Evolutionary conservation across 2,113 vertebrate genomes (phyloP), one percentile per base, ranked within the genome.

Genomic region (Sialia sialis): DNA sequence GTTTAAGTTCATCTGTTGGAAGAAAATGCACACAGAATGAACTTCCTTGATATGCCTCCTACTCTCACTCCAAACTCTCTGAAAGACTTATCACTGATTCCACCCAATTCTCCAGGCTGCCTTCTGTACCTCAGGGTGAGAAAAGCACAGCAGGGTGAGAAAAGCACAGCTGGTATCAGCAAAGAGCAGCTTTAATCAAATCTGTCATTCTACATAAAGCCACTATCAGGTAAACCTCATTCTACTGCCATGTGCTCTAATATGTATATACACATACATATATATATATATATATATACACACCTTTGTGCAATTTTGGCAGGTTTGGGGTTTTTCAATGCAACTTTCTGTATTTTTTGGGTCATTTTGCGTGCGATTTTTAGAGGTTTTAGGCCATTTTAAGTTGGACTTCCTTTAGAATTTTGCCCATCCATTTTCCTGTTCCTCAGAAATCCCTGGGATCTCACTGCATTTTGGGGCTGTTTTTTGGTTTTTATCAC

Each of bases 1-100:
- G 90, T 78, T 97, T 98, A 84, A 98, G 97, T 79, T 98, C 96
- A 77, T 97, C 99, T 99, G 36, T 14, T 16, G n/a, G 75, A 73
- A 63, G 4, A 46, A 86, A 84, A 89, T 0, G 4, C 32, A 86
- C 7, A 48, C 4, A 48, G 39, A 83, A 73, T 81, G 49, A 92
- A 38, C n/a, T 29, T 17, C 9, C 17, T 59, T 25, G 52, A 18
- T 10, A 3, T 3, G 7, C 16, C 62, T 23, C 25, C 68, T 64
- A 2, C n/a, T 43, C 63, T 69, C 27, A 49, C 5, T 60, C 27
- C 58, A 72, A 23, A 22, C 41, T 23, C 13, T 27, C 56, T 51
- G 23, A 48, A 70, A 84, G 34, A 84, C 9, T 36, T 30, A 19
- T 5, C 26, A 56, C 25, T 27, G 58, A 76, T n/a, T 79, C 48